These are phyloP conservation scores for Bombus breviceps DNA, from an alignment of 1,140 invertebrate genomes.

Conservation along the genomic window DNA sequence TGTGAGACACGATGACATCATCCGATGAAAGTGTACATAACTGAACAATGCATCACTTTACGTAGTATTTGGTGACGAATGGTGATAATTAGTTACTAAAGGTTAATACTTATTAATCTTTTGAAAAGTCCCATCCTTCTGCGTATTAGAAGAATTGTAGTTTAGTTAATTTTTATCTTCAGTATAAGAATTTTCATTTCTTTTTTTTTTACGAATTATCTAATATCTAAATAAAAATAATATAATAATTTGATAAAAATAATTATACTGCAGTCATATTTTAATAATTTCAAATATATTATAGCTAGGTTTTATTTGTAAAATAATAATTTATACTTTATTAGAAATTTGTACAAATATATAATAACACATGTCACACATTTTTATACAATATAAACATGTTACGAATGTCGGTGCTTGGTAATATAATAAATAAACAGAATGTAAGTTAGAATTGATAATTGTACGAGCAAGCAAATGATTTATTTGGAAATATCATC, in stretches of 20 bases:
- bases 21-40: slow-evolving; percentile 78
- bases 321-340: neutral
- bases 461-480: neutral
- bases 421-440: neutral
- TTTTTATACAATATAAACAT: neutral
- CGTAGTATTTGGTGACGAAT: slow-evolving; percentile 36
- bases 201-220: too few species aligned
- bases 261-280: neutral
- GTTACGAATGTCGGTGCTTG: neutral
- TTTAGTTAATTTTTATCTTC: too few species aligned
- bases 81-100: slow-evolving; percentile 22
- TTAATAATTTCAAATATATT: neutral
- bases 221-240: neutral
- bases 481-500: neutral
- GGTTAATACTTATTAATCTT: neutral
- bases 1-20: slow-evolving; percentile 75
- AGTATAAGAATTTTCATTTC: neutral
- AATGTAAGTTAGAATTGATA: neutral
- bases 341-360: neutral
- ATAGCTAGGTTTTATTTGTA: neutral
- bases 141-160: neutral
- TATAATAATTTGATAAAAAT: neutral
- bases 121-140: too few species aligned
- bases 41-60: slow-evolving; percentile 76
- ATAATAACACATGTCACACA: neutral